Evolutionary conservation across 1,140 invertebrate species (phyloP), one percentile per base, ranked within the genome.

Genomic region (Chrysoperla carnea): DNA sequence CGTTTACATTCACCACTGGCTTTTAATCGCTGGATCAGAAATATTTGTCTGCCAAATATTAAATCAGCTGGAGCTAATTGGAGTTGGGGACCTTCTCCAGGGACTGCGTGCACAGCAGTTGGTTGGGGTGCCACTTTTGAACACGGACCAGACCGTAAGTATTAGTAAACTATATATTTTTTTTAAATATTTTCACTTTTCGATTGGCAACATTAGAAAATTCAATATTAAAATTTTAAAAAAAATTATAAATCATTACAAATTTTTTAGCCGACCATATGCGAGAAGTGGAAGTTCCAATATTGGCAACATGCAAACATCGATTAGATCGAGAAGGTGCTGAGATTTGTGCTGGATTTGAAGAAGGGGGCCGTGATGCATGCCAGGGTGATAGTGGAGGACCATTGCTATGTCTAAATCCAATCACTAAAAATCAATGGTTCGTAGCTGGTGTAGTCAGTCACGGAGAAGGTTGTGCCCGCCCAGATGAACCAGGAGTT

Each of bases 371-470:
- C 2, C 72, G 70, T 53, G 85, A 90, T 60, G 74, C 85, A 4
- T 90, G 85, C 53, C 78, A 84, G 62, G 81, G 81, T 23, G 81
- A 84, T 48, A 84, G 80, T 47, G 82, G 82, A 14, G 82, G 84
- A 8, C 83, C 82, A 17, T 66, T 86, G 15, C 67, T 85, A 53
- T 85, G 81, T 60, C 71, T 67, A 54, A 76, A 74, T 56, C 68
- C 72, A 8, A 57, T 63, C 8, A 64, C 68, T 47, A 52, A 61
- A 0, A 65, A 70, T 38, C 72, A 78, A 49, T 83, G 77, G 75
- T 83, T 82, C 50, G 56, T 84, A 29, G 81, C 73, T 6, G 84
- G 82, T 1, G 71, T 86, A 14, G 77, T 86, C 0, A 83, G 79
- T 51, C 79, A 85, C 52, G 89, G 89, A 3, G 73, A 80, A 52